Evolutionary conservation across 2,888 invertebrate species (phyloP).

Genomic region (Cecidostiba fungosa): DNA sequence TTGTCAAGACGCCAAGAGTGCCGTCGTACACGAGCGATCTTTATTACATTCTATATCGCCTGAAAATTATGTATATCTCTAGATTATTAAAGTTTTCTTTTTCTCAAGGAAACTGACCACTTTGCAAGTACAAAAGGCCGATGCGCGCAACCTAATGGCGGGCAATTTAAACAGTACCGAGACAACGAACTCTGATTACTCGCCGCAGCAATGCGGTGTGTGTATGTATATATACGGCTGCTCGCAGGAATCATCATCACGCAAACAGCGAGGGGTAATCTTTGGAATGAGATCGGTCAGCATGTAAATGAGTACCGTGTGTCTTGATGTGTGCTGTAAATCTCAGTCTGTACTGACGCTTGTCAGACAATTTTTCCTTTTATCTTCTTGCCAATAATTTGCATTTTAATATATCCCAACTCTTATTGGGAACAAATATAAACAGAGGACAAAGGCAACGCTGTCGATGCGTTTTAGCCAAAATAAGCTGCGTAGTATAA

Average conservation of each 20-base stretch:
- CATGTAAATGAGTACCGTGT: constrained; percentile 24
- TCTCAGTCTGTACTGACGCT: background rate
- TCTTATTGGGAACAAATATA: too few species aligned
- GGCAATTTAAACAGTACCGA: constrained; percentile 26
- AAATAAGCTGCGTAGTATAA: too few species aligned
- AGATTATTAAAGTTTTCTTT: background rate
- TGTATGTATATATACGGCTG: background rate
- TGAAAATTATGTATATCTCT: background rate
- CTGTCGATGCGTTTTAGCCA: too few species aligned
- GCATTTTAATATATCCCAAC: background rate
- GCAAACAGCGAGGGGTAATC: constrained; percentile 52
- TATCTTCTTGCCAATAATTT: background rate
- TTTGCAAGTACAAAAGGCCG: background rate
- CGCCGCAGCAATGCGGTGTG: background rate
- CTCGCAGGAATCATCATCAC: constrained; percentile 37
- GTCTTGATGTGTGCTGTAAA: background rate
- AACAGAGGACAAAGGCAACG: too few species aligned
- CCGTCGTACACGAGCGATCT: background rate
- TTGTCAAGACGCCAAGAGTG: background rate
- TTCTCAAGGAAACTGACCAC: background rate
- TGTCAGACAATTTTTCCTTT: background rate
- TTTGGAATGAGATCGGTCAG: constrained; percentile 43
- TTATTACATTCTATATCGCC: background rate
- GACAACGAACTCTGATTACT: constrained; percentile 33
- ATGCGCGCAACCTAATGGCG: background rate